phyloP scores from a whole-genome alignment of 2,113 vertebrate species.

The Amazona guildingii region DNA sequence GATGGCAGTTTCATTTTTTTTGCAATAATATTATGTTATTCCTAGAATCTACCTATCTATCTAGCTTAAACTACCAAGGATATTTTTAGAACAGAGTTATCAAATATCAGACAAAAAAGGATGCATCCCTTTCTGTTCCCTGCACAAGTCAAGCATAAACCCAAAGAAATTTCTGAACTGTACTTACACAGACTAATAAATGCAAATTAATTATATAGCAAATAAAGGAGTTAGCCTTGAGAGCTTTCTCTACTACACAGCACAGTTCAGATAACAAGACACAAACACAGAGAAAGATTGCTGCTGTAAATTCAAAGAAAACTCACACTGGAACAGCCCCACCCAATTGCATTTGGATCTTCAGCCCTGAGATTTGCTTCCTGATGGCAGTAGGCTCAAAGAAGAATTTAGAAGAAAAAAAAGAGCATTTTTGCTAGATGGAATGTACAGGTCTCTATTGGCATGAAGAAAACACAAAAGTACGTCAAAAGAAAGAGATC shows the following conservation, averaged over 20 bases:
- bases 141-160: not conserved
- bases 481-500: not conserved
- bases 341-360: fast-evolving
- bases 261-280: not conserved
- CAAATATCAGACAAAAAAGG: not conserved
- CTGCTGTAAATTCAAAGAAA: not conserved
- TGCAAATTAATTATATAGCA: not conserved
- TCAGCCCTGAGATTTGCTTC: not conserved
- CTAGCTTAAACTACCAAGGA: not conserved
- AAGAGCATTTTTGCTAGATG: not conserved
- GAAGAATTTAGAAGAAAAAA: not conserved
- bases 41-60: not conserved
- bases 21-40: not conserved
- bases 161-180: not conserved
- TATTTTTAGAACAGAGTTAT: not conserved
- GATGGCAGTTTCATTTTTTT: not conserved
- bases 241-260: not conserved
- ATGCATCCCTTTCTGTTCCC: not conserved
- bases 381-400: not conserved
- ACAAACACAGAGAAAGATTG: not conserved
- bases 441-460: not conserved
- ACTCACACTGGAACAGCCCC: not conserved
- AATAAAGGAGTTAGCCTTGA: fast-evolving
- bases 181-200: not conserved
- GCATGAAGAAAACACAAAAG: not conserved